Base-by-base conservation (phyloP, 2,113 vertebrate species). In the Propithecus coquereli region DNA sequence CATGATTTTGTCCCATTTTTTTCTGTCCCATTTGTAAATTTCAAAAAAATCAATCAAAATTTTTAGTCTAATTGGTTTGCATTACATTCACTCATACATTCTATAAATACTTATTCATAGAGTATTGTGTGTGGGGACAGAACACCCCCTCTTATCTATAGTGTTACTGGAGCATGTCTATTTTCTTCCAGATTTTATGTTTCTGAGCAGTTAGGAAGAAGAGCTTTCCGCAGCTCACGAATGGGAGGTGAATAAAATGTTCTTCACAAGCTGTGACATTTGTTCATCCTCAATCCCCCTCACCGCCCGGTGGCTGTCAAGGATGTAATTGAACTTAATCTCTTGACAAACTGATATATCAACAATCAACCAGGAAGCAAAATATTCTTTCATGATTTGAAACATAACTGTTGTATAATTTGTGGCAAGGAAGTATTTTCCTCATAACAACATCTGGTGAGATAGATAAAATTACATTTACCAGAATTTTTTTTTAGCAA, bases 121-220 rank as follows among this genome's bases (percentile, higher is more conserved):
- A 6, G 40, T 45, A 74, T 8, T 30, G 2, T 47, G 8, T n/a
- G 1, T 6, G 30, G 3, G 12, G 1, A 47, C 32, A 34, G 6
- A 70, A 0, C 11, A 16, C 22, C 43, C 37, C 8, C 4, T 90
- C 8, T 45, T 20, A n/a, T 57, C 54, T 23, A 70, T 37, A 37
- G 9, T 12, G 30, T 34, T 34, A 65, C 43, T 4, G 13, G 18
- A 59, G 18, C 45, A 74, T 13, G 74, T 52, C 6, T 40, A 65
- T 61, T 73, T 81, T 94, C 40, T 50, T 14, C 10, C 20, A 66
- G 30, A 25, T 57, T 79, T 43, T 45, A 43, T 43, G 22, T n/a
- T n/a, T 2, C 37, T 73, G 20, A 32, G 34, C 5, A 57, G 22
- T 34, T 18, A 57, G 2, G 68, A 76, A 76, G 6, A 23, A n/a